Percentiles rank a stretch among this genome's conserved stretches.
Conservation (phyloP, 2,797 vertebrate genomes). For the Xiphophorus birchmanni region DNA sequence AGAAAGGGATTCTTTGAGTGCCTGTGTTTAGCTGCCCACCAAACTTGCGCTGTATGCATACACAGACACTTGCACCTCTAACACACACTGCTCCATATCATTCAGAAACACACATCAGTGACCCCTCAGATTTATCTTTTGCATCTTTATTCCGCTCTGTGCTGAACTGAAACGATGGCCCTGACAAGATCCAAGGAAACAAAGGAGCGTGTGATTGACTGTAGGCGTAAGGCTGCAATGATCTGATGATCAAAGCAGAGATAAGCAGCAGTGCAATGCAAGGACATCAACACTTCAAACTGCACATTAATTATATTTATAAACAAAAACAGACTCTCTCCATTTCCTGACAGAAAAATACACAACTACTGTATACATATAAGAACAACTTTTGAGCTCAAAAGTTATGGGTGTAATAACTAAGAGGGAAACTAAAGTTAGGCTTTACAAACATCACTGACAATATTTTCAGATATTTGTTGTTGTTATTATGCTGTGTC, state of each 20-base stretch:
- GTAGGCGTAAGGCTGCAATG: conserved; percentile 66
- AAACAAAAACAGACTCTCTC: background rate
- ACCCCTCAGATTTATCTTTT: conserved; percentile 26
- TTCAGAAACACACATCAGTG: conserved; percentile 36
- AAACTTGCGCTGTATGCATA: conserved; percentile 39
- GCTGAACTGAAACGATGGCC: conserved; percentile 55
- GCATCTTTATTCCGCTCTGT: conserved; percentile 41
- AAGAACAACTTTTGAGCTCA: background rate
- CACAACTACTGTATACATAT: background rate
- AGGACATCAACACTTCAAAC: conserved; percentile 9
- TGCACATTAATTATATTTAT: background rate
- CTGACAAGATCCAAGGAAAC: conserved; percentile 63
- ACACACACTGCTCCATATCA: conserved; percentile 47
- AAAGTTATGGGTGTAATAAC: background rate
- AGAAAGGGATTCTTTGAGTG: conserved; percentile 82
- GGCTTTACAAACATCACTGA: background rate
- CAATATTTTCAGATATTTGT: background rate
- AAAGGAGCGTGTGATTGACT: conserved; percentile 56
- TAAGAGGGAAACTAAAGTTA: background rate
- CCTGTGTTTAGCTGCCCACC: conserved; percentile 76
- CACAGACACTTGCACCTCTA: conserved; percentile 17
- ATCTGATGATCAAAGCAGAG: conserved; percentile 60
- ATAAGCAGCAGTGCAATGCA: conserved; percentile 11
- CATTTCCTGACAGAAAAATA: background rate
- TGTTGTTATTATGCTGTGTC: background rate